These are phyloP conservation scores for Syngnathus floridae DNA, from an alignment of 2,113 vertebrate species.

Conservation along the genomic window DNA sequence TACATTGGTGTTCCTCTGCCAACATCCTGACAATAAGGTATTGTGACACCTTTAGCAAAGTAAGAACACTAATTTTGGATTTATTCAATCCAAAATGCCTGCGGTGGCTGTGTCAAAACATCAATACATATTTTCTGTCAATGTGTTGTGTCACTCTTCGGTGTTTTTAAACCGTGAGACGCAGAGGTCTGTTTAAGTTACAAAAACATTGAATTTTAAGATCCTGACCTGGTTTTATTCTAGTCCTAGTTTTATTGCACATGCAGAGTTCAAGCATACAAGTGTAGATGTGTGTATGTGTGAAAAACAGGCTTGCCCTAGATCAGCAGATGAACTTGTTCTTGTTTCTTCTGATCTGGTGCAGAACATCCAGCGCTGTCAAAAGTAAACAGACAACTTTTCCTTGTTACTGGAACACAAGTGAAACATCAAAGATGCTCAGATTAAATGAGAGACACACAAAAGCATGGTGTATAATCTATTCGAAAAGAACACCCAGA, in stretches of 20 bases:
- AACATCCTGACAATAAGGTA: too few species aligned
- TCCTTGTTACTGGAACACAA: slow-evolving; percentile 15
- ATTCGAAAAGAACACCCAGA: slow-evolving; percentile 9
- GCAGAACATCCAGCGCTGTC: slow-evolving; percentile 12
- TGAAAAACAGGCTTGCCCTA: background rate
- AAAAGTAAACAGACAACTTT: slow-evolving; percentile 22
- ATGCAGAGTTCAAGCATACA: background rate
- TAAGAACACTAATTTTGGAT: background rate
- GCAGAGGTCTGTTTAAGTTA: background rate
- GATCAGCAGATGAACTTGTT: slow-evolving; percentile 20
- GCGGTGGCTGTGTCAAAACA: background rate
- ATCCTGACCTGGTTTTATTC: background rate
- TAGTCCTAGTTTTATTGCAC: background rate
- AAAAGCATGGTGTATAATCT: slow-evolving; percentile 18
- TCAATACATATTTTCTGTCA: background rate
- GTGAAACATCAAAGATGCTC: slow-evolving; percentile 27
- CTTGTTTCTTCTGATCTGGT: slow-evolving; percentile 31
- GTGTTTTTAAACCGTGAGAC: background rate
- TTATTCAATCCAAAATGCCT: background rate
- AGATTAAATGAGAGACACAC: background rate
- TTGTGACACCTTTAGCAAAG: background rate
- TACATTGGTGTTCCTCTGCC: too few species aligned
- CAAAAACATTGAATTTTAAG: background rate
- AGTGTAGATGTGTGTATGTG: background rate
- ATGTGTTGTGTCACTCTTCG: background rate